These are phyloP conservation scores for Psittacus erithacus DNA, from an alignment of 2,113 vertebrate genomes.

Conservation along the genomic window DNA sequence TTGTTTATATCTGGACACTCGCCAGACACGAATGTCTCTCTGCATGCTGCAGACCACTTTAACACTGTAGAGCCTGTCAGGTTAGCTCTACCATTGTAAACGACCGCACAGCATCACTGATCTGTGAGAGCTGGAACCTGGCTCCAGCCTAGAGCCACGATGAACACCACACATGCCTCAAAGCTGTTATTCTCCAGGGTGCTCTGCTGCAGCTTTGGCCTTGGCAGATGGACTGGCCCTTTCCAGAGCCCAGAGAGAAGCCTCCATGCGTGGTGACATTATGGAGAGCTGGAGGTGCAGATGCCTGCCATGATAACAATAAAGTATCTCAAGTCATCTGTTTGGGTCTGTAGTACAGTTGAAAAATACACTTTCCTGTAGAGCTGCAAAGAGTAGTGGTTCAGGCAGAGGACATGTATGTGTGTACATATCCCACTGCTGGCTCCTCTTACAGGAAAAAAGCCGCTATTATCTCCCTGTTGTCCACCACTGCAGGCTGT, in stretches of 20 bases:
- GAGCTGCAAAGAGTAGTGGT: background rate
- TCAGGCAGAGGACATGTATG: background rate
- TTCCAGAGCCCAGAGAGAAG: background rate
- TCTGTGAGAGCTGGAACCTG: background rate
- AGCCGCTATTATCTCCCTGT: background rate
- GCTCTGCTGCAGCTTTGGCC: background rate
- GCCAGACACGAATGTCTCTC: background rate
- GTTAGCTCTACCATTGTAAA: background rate
- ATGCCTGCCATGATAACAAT: background rate
- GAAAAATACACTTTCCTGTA: background rate
- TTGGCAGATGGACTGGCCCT: background rate
- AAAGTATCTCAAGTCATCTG: background rate
- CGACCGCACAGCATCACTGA: background rate
- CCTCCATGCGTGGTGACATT: fast-evolving
- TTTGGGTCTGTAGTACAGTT: background rate
- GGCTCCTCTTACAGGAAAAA: background rate
- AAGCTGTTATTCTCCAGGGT: background rate
- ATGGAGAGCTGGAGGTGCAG: background rate
- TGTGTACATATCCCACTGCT: background rate
- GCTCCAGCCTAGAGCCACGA: background rate
- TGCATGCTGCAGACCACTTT: background rate
- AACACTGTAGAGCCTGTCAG: background rate
- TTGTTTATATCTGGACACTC: background rate
- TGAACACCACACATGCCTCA: fast-evolving
- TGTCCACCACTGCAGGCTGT: background rate